These are phyloP conservation scores for Ylistrum balloti DNA, from an alignment of 1,140 invertebrate species.

Conservation along the genomic window DNA sequence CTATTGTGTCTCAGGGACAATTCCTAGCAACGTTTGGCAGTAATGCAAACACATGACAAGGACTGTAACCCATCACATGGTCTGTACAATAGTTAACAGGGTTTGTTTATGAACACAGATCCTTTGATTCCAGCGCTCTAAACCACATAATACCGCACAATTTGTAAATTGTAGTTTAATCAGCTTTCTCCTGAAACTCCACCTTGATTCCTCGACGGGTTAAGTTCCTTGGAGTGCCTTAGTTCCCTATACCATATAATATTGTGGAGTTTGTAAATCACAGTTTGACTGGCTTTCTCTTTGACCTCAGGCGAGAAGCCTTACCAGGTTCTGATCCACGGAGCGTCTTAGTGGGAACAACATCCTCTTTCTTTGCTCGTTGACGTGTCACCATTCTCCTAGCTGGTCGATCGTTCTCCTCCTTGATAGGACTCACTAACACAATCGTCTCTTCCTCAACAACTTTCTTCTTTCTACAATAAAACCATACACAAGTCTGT, in stretches of 20 bases:
- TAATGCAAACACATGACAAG: no score
- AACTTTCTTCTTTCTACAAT: background rate
- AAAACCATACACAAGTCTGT: background rate
- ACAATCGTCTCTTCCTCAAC: background rate
- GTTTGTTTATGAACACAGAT: no score
- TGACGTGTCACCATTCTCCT: background rate
- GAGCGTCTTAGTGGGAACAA: background rate
- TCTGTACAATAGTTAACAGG: background rate
- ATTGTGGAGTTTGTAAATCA: background rate
- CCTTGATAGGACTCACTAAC: background rate
- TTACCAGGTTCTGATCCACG: background rate
- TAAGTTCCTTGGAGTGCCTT: no score
- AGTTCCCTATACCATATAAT: background rate
- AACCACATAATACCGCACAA: no score
- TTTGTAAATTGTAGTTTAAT: no score
- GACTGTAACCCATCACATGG: background rate
- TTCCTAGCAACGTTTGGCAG: no score
- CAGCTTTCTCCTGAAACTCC: no score
- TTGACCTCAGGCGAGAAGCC: background rate
- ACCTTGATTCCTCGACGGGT: no score
- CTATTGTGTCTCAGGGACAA: no score
- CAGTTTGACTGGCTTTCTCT: conserved; percentile 24
- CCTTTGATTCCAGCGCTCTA: no score
- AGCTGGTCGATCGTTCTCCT: background rate
- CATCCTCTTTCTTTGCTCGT: background rate